A percentile compares a stretch with the other conserved stretches of the same genome.
Conservation (phyloP, 37 sponge, comb jelly and placozoan genomes). For the Oscarella lobularis region DNA sequence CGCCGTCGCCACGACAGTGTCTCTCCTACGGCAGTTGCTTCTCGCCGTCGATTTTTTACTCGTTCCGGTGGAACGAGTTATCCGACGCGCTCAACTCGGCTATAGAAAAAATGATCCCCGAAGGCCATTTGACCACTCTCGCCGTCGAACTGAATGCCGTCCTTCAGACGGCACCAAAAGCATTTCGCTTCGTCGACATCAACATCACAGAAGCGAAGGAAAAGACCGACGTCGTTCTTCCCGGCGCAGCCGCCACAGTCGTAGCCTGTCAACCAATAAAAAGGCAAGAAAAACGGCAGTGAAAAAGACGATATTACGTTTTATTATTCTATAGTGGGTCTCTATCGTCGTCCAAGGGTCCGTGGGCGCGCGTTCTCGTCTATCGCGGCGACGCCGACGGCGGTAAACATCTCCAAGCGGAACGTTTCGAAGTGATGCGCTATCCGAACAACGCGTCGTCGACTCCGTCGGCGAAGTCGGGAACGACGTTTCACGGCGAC, state of each 20-base stretch:
- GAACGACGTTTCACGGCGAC: slow-evolving; percentile 23
- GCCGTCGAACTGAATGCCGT: background rate
- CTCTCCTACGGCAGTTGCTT: background rate
- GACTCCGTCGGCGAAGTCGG: background rate
- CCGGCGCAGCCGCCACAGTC: background rate
- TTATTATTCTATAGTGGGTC: too few species aligned
- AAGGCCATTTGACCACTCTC: background rate
- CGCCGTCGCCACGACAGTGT: background rate
- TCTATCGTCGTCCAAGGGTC: too few species aligned
- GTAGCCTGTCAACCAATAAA: background rate
- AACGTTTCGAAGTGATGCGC: slow-evolving; percentile 52
- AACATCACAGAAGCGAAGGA: background rate
- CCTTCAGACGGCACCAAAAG: background rate
- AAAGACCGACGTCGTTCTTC: background rate
- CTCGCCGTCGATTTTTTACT: background rate
- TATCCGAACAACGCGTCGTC: slow-evolving; percentile 60
- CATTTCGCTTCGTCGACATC: background rate
- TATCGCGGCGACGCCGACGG: slow-evolving; percentile 62
- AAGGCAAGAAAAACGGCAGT: too few species aligned
- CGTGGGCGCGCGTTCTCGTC: slow-evolving; percentile 50
- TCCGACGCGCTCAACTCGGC: background rate
- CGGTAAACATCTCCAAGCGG: slow-evolving; percentile 34
- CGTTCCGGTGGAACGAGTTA: background rate
- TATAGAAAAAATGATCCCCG: background rate
- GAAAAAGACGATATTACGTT: background rate